These are phyloP conservation scores for Volucella inflata DNA, from an alignment of 2,888 invertebrate species.

Conservation along the genomic window DNA sequence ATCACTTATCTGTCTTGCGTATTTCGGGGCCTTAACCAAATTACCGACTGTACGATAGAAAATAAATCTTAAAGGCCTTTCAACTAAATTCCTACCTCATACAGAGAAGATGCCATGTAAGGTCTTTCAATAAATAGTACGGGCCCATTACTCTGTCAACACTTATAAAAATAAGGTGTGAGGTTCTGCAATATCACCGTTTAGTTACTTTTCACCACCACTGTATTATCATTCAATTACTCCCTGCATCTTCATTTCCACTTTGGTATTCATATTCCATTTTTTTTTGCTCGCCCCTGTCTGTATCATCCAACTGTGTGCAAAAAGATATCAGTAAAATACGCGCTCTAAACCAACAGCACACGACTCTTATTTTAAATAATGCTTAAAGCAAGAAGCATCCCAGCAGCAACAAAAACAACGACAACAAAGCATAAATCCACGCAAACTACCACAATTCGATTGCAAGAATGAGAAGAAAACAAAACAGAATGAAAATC, in stretches of 20 bases:
- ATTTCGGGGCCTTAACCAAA: too few relatives aligned
- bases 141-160: too few relatives aligned
- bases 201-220: neutral
- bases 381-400: neutral
- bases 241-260: neutral
- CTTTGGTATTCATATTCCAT: neutral
- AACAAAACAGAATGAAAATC: neutral
- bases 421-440: neutral
- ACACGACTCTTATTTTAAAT: too few relatives aligned
- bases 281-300: neutral
- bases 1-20: too few relatives aligned
- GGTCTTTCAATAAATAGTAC: too few relatives aligned
- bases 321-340: neutral
- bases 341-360: too few relatives aligned
- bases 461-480: neutral
- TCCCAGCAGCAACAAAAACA: neutral
- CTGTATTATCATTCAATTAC: neutral
- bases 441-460: too few relatives aligned
- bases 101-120: too few relatives aligned
- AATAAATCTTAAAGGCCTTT: too few relatives aligned
- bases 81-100: too few relatives aligned
- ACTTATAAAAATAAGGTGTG: neutral
- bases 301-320: neutral
- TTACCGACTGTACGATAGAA: too few relatives aligned
- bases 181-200: too few relatives aligned